Conservation (phyloP, 2,888 invertebrate species). For the Aplocera efformata region DNA sequence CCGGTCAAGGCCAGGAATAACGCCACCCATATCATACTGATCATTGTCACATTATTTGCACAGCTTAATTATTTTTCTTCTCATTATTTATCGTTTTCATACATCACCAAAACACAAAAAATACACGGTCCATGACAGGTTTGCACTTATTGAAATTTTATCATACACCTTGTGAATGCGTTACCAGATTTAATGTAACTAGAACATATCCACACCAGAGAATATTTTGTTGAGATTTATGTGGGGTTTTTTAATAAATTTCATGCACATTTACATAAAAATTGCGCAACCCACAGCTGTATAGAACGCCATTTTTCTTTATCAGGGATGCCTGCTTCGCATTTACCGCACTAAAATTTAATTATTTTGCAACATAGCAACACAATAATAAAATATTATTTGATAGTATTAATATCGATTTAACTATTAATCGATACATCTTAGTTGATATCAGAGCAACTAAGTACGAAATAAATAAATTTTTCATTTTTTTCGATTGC, state of each 20-base stretch:
- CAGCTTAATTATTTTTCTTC: constrained; percentile 69
- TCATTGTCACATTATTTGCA: constrained; percentile 75
- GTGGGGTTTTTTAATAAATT: constrained; percentile 55
- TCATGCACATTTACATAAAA: constrained; percentile 73
- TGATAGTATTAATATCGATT: too few relatives aligned
- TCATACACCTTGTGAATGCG: constrained; percentile 46
- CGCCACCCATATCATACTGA: constrained; percentile 72
- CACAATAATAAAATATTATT: too few relatives aligned
- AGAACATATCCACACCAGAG: constrained; percentile 49
- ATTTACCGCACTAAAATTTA: too few relatives aligned
- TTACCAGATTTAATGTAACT: constrained; percentile 41
- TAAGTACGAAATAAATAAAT: too few relatives aligned
- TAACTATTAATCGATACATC: too few relatives aligned
- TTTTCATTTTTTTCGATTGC: too few relatives aligned
- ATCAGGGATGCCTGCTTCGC: constrained; percentile 47
- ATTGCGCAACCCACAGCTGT: constrained; percentile 80
- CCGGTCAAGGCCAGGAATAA: constrained; percentile 72
- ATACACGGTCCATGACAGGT: constrained; percentile 75
- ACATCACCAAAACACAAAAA: constrained; percentile 76
- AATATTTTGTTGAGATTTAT: constrained; percentile 52
- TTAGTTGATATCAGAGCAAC: too few relatives aligned
- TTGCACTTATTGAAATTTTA: constrained; percentile 53
- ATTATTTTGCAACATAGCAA: too few relatives aligned
- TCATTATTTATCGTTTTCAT: constrained; percentile 74
- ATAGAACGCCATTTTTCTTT: constrained; percentile 74